Evolutionary conservation across 1,140 invertebrate species (phyloP), one percentile per base, ranked within the genome.

Genomic region (Chrysomallon squamiferum): DNA sequence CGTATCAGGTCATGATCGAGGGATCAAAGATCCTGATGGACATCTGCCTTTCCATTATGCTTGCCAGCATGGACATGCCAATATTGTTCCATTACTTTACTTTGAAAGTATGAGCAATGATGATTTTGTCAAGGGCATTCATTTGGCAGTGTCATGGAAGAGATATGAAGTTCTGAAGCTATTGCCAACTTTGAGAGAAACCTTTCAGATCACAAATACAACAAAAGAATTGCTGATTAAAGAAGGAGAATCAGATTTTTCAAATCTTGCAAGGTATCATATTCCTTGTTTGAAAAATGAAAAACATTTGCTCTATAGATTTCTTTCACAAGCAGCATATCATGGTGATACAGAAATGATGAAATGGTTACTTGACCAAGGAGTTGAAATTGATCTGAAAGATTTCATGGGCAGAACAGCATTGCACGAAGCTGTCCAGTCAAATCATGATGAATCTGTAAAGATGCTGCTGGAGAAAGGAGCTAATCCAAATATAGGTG

Each of bases 11-110:
- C 62, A 57, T 38, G 35, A 18, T 15, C 52, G 32, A 29, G 22
- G 3, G 33, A 41, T 56, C 11, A 43, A 54, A 32, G 71, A 75
- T 45, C 4, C 62, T 5, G 58, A 62, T 22, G 73, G 64, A n/a
- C 57, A 65, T 45, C 63, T 76, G n/a, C 71, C 74, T 47, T 73
- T 76, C 38, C 74, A 76, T 35, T 62, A 59, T 43, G 74, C 74
- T n/a, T 73, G 74, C 62, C 61, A 65, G 25, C 43, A 62, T 43
- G 71, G 69, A 20, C 43, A 67, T 35, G 35, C 11, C 3, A 38
- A 64, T 35, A 43, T 69, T 20, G 43, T 69, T 22, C 15, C 29
- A 9, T 43, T 68, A n/a, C 54, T 75, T 4, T 66, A 68, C 22
- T 68, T 49, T 61, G 18, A 52, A 9, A 56, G 61, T 4, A 68